Conservation (phyloP, 2,113 vertebrate species). For the Atractosteus spatula region DNA sequence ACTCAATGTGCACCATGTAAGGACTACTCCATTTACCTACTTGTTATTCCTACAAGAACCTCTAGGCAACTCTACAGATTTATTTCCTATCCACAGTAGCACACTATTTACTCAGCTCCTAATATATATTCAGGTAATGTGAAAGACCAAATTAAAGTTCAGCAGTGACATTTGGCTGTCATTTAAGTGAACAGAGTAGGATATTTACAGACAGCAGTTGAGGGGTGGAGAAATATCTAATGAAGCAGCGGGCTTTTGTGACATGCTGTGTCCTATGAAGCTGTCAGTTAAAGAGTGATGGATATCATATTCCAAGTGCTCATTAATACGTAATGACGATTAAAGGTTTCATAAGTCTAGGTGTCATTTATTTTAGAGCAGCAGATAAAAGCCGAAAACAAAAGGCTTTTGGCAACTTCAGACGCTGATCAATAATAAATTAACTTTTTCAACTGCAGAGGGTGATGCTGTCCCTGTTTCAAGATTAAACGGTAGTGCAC, state of each 20-base stretch:
- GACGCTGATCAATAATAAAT: no score
- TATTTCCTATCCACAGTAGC: neutral
- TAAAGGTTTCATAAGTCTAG: no score
- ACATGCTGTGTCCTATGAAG: neutral
- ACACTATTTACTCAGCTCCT: neutral
- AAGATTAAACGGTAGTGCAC: no score
- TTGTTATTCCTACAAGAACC: no score
- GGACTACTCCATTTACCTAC: no score
- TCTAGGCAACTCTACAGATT: neutral
- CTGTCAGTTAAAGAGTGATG: conserved; percentile 32
- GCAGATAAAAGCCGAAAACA: no score
- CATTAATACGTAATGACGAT: no score
- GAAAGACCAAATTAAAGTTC: conserved; percentile 22
- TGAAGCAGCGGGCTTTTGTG: neutral
- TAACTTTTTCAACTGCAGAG: no score
- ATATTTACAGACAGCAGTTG: conserved; percentile 17
- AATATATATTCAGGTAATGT: conserved; percentile 17
- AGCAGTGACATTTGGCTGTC: conserved; percentile 15
- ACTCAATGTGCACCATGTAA: no score
- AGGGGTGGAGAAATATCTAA: neutral
- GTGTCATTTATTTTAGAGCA: no score
- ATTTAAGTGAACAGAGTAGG: conserved; percentile 16
- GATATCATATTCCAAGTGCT: neutral
- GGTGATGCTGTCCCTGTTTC: no score
- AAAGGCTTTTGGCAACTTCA: no score